Conservation (phyloP, 2,888 invertebrate species). For the Mesorhabditis sp. region DNA sequence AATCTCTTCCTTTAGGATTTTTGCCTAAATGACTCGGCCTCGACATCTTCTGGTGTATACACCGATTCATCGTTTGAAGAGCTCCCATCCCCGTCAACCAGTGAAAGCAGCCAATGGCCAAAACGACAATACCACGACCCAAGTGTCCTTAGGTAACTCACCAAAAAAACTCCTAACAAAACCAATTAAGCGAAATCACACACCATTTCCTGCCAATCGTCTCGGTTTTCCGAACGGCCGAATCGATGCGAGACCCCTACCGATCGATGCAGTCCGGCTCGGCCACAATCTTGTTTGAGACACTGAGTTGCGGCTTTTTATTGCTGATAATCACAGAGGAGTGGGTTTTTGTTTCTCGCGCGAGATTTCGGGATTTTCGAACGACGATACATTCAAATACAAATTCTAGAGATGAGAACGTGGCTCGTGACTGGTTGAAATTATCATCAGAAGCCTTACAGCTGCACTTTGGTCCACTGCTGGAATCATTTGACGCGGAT, state of each 20-base stretch:
- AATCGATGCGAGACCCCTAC: not conserved
- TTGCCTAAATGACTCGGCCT: conserved; percentile 1
- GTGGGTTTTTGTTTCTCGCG: not conserved
- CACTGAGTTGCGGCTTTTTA: not conserved
- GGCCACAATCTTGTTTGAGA: not conserved
- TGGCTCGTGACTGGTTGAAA: not conserved
- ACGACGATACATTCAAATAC: too few species aligned
- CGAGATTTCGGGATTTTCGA: too few species aligned
- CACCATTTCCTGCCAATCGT: conserved; percentile 6
- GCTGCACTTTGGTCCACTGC: not conserved
- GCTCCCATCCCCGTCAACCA: not conserved
- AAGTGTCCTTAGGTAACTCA: too few species aligned
- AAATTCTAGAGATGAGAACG: not conserved
- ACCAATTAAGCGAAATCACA: not conserved
- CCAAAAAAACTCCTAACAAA: too few species aligned
- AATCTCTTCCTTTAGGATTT: not conserved
- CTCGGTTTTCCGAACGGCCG: conserved; percentile 4
- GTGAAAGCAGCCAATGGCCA: too few species aligned
- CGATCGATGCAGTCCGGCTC: not conserved
- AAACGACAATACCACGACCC: too few species aligned
- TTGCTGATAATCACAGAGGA: not conserved
- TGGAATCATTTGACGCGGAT: conserved; percentile 4
- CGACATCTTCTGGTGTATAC: not conserved
- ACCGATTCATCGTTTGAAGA: not conserved
- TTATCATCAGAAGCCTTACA: not conserved